Base-by-base conservation (phyloP, 37 sponge, comb jelly and placozoan genomes). In the Cladorhizidae sp. region DNA sequence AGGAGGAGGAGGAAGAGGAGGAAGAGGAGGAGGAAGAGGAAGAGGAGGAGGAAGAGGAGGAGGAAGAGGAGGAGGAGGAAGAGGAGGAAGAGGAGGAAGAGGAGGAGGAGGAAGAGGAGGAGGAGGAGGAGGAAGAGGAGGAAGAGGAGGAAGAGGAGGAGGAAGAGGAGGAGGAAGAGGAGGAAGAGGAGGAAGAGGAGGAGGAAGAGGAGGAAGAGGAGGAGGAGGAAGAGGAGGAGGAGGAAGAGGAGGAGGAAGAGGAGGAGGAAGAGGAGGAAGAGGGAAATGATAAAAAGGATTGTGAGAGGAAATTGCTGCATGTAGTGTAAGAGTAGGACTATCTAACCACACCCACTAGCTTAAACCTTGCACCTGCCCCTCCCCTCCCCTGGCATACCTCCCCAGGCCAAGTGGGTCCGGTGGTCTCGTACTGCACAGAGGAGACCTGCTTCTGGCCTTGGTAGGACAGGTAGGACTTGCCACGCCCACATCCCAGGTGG, bases 341-440 rank as follows among this genome's bases (percentile, higher is more conserved):
- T n/a, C n/a, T n/a, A n/a, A n/a, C n/a, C n/a, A n/a, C n/a, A n/a
- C n/a, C n/a, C n/a, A n/a, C n/a, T n/a, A n/a, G n/a, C n/a, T n/a
- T n/a, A n/a, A n/a, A n/a, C n/a, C n/a, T n/a, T n/a, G n/a, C n/a
- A n/a, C n/a, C n/a, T n/a, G n/a, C n/a, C n/a, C n/a, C n/a, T n/a
- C n/a, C n/a, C n/a, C n/a, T n/a, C n/a, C n/a, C 9, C 5, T 45
- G 49, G 49, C 49, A 45, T 45, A 45, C 74, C 43, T 54, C 80
- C 36, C 79, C 57, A 8, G 23, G 59, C 86, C 86, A 86, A 25
- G n/a, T 6, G 9, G 86, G 86, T 63, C 62, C 1, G 15, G 43
- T 52, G 18, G 55, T 62, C 54, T 43, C 55, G 56, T 20, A 9
- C 17, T 55, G 38, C 17, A 57, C 40, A 5, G 35, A 15, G 40